These are phyloP conservation scores for Mamestra configurata DNA, from an alignment of 1,140 invertebrate genomes.

Conservation along the genomic window DNA sequence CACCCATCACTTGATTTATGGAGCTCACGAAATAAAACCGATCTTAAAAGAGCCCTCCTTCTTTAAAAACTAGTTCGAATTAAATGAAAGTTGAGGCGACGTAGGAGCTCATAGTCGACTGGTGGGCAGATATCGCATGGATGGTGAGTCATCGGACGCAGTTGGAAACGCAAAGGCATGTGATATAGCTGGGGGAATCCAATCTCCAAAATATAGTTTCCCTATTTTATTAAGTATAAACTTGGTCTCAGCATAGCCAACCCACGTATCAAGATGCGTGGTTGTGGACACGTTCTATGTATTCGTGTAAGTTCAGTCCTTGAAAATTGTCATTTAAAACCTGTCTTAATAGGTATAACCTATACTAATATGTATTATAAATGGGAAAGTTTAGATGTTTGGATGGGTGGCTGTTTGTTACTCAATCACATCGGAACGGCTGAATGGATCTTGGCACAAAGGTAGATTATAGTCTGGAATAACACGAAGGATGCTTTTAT, in stretches of 20 bases:
- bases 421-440: too few species aligned
- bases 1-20: constrained; percentile 66
- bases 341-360: too few species aligned
- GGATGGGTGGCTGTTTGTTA: too few species aligned
- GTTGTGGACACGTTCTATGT: background rate
- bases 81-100: constrained; percentile 14
- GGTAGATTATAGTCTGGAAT: too few species aligned
- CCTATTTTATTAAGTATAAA: background rate
- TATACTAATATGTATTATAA: too few species aligned
- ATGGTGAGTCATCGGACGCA: constrained; percentile 45
- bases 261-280: too few species aligned
- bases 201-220: constrained; percentile 31
- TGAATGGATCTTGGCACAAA: too few species aligned
- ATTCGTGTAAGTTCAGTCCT: background rate
- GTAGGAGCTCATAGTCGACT: constrained; percentile 28
- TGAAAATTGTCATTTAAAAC: background rate
- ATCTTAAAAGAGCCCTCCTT: constrained; percentile 21
- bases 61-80: constrained; percentile 25
- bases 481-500: too few species aligned
- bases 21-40: constrained; percentile 53
- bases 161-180: constrained; percentile 17
- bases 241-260: background rate
- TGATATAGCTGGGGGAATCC: constrained; percentile 13
- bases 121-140: constrained; percentile 41
- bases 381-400: too few species aligned